These are phyloP conservation scores for Capromys pilorides DNA, from an alignment of 2,797 vertebrate genomes.

Conservation along the genomic window DNA sequence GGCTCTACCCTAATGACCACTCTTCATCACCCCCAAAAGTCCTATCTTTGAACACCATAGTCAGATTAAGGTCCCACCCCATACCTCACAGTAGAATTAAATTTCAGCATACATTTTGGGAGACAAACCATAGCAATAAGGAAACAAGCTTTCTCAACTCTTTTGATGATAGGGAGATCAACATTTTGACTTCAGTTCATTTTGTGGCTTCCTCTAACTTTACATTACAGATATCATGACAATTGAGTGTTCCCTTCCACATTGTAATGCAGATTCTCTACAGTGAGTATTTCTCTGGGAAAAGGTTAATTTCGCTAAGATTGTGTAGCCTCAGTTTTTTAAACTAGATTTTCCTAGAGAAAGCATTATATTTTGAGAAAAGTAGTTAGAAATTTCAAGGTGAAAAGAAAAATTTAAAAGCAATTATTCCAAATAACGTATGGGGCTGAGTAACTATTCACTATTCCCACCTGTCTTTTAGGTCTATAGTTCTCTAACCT, in stretches of 20 bases:
- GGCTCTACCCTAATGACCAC: background rate
- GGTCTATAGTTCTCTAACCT: background rate
- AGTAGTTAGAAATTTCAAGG: background rate
- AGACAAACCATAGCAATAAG: background rate
- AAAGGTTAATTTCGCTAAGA: background rate
- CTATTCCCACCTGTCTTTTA: background rate
- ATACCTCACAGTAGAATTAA: background rate
- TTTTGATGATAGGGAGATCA: background rate
- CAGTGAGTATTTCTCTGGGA: background rate
- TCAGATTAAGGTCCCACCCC: background rate
- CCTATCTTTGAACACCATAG: background rate
- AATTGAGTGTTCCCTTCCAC: background rate
- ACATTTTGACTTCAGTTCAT: slow-evolving; percentile 17
- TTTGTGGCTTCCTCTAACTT: background rate
- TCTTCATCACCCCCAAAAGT: no score
- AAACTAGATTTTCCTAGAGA: background rate
- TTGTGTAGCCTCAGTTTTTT: background rate
- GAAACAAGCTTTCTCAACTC: background rate
- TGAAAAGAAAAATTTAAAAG: background rate
- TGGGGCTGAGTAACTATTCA: background rate
- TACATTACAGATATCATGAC: background rate
- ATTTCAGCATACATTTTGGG: background rate
- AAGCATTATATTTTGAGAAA: slow-evolving; percentile 4
- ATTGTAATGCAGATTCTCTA: background rate
- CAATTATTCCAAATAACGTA: slow-evolving; percentile 20